Evolutionary conservation across 2,888 invertebrate species (phyloP), one percentile per base, ranked within the genome.

Genomic region (Folsomia candida): DNA sequence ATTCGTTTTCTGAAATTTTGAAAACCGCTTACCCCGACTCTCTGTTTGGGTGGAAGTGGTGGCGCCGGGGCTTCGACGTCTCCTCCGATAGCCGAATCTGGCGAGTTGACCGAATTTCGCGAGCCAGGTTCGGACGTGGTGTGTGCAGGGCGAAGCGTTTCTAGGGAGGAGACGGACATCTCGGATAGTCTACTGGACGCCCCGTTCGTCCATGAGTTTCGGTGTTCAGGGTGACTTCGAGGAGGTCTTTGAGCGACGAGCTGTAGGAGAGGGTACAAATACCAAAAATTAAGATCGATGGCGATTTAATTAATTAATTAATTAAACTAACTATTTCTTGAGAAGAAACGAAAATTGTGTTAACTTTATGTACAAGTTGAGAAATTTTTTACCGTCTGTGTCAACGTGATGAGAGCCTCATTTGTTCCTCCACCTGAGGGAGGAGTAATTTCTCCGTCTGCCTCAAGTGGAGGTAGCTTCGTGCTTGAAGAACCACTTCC

Each of bases 231-330:
- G 18, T 74, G 71, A 2, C 29, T 20, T 63, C 78, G 63, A 26
- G 72, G 75, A n/a, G 78, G 76, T 71, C 78, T 72, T 71, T 78
- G 76, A 65, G 75, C 67, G 51, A 74, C 70, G 67, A 78, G 71
- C 78, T 78, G 62, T 47, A 2, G n/a, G 9, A 57, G 11, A 26
- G 18, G 28, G 57, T 57, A 66, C 54, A 63, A 59, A 54, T 70
- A 66, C 59, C 24, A 37, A 4, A 37, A 37, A 9, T 60, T 60
- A 4, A 14, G 4, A 22, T 24, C 47, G 25, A 28, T 51, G 20
- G 6, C 3, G 26, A 66, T 29, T 27, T 1, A 22, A 29, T 26
- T n/a, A 67, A 18, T 28, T 18, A 4, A 37, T 37, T 37, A 9
- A 37, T 37, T 37, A 4, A 37, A 37, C 37, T 9, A 37, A 37